phyloP scores from a whole-genome alignment of 2,797 vertebrate species.

The Mormyrops attenuatus region DNA sequence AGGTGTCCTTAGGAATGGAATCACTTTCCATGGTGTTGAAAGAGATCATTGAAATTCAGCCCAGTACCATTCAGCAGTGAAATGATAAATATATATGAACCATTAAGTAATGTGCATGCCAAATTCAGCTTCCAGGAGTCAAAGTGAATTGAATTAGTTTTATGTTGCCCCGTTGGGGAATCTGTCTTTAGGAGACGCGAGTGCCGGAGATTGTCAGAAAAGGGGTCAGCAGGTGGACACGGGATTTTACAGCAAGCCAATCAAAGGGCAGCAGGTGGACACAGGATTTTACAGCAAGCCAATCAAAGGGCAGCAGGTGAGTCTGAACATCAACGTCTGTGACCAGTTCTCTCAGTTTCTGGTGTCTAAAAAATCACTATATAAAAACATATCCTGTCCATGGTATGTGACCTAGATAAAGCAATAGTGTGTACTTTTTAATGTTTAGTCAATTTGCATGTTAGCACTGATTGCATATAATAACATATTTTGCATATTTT shows the following conservation, averaged over 20 bases:
- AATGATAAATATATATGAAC: background rate
- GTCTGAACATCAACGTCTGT: slow-evolving; percentile 27
- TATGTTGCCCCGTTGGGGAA: slow-evolving; percentile 19
- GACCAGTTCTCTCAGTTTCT: background rate
- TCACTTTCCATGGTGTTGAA: background rate
- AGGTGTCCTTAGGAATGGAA: background rate
- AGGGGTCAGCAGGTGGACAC: slow-evolving; percentile 39
- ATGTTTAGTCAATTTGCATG: background rate
- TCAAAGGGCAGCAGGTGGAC: slow-evolving; percentile 50
- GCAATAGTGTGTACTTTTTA: background rate
- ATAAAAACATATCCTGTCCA: background rate
- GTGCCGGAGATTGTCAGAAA: slow-evolving; percentile 35
- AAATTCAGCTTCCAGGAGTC: background rate
- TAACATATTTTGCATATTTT: slow-evolving; percentile 12
- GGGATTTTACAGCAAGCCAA: slow-evolving; percentile 58
- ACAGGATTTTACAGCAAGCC: slow-evolving; percentile 59
- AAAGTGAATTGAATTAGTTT: background rate
- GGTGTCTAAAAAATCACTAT: background rate
- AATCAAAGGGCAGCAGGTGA: slow-evolving; percentile 55
- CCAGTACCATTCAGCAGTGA: background rate
- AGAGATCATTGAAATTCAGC: background rate
- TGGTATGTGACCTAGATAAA: background rate
- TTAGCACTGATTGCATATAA: background rate
- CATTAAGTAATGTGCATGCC: background rate
- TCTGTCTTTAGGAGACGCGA: slow-evolving; percentile 41